Base-by-base conservation (phyloP, 1,140 invertebrate species). In the Temnothorax curvispinosus region DNA sequence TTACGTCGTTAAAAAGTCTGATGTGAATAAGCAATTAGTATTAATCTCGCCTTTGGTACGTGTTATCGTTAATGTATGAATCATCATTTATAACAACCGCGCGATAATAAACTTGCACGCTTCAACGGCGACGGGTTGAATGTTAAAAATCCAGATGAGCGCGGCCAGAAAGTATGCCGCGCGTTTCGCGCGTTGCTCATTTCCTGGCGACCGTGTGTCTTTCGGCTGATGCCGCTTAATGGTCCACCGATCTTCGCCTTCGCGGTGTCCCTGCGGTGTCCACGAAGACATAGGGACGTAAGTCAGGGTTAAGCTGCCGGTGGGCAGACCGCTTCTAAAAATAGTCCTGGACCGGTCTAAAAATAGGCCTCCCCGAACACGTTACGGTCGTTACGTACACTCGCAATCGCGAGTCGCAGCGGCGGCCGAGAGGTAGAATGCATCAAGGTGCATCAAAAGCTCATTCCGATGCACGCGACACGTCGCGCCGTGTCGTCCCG, bases 251-350 rank as follows among this genome's bases (percentile, higher is more conserved):
- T 78, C 52, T 56, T 52, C 50, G 27, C 71, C 52, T 56, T 52
- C 50, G 27, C 71, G 71, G 41, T 32, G 32, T 87, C 65, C 87
- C 62, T 87, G 85, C 67, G 78, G 44, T 72, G 82, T 82, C 44
- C 87, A 87, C 67, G 78, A 77, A 64, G 41, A 90, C 87, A 56
- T 88, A 84, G 82, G 80, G 85, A 89, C 91, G 92, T 92, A 93
- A 93, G 92, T 94, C 93, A 93, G 93, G 93, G 93, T 94, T 93
- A 93, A 93, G 88, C 87, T 82, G 87, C 71, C 75, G 86, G 88
- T 91, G 81, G 90, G 87, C 88, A 92, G 88, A 69, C 81, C 84
- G 65, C 32, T 86, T 86, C 92, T 93, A 93, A 93, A 93, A 93
- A 93, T 93, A 93, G 64, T 89, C 89, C 60, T 86, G 92, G 92